Evolutionary conservation across 2,888 invertebrate genomes (phyloP).

Genomic region (Clostera curtula): DNA sequence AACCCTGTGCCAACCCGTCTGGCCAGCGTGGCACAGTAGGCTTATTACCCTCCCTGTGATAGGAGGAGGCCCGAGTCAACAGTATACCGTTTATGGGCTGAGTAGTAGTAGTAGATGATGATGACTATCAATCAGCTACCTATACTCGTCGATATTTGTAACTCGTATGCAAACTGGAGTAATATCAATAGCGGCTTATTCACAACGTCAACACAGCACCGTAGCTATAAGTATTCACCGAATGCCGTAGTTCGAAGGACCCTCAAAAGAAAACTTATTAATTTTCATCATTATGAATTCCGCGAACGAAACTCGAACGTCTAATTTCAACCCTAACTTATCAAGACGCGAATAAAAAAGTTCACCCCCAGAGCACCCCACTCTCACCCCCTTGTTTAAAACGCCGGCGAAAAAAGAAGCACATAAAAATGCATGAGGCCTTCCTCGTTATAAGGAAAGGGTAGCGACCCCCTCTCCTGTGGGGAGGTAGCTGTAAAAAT

Average conservation of each 20-base stretch:
- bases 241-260: constrained; percentile 48
- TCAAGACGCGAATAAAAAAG: constrained; percentile 76
- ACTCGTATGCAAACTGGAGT: no score
- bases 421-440: constrained; percentile 78
- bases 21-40: no score
- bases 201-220: constrained; percentile 12
- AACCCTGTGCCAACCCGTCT: no score
- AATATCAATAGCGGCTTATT: background rate
- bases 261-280: constrained; percentile 74
- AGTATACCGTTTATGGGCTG: no score
- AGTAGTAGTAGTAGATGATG: no score
- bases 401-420: constrained; percentile 76
- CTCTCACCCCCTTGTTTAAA: constrained; percentile 75
- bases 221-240: constrained; percentile 34
- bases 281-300: constrained; percentile 76
- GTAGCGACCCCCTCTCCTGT: constrained; percentile 58
- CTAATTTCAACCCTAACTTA: constrained; percentile 77
- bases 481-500: constrained; percentile 74
- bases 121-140: no score
- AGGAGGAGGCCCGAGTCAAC: no score
- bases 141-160: no score
- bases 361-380: constrained; percentile 66
- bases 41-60: no score
- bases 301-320: constrained; percentile 75
- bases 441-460: constrained; percentile 77